Evolutionary conservation across 2,797 vertebrate genomes (phyloP).

Genomic region (Rhabdomys pumilio): DNA sequence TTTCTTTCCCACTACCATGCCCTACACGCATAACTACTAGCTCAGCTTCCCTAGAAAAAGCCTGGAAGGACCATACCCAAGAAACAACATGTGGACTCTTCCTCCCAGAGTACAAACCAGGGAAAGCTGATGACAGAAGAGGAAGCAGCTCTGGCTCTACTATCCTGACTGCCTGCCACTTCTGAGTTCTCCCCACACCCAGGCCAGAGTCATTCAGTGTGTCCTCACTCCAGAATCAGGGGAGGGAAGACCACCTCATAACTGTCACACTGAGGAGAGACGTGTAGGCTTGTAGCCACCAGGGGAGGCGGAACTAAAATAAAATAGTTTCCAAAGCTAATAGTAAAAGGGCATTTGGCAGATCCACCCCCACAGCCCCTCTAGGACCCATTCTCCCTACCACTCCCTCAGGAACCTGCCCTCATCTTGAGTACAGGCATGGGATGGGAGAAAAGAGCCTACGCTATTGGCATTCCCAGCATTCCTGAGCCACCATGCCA

Average conservation of each 20-base stretch:
- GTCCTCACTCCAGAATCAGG: background rate
- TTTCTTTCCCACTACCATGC: background rate
- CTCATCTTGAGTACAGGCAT: slow-evolving; percentile 62
- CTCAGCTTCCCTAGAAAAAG: background rate
- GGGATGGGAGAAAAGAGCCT: slow-evolving; percentile 69
- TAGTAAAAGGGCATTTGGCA: background rate
- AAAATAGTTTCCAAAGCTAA: background rate
- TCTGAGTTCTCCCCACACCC: background rate
- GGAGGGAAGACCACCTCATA: background rate
- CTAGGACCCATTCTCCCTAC: slow-evolving; percentile 7
- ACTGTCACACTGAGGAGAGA: background rate
- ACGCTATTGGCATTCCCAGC: slow-evolving; percentile 79
- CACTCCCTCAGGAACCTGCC: slow-evolving; percentile 68
- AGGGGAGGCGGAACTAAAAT: background rate
- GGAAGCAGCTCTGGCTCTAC: background rate
- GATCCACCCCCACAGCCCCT: background rate
- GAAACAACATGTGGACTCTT: background rate
- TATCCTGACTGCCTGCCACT: background rate
- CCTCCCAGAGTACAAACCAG: background rate
- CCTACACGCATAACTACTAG: background rate
- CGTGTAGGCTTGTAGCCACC: background rate
- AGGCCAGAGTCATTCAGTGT: background rate
- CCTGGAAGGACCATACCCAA: background rate
- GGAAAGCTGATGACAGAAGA: background rate
- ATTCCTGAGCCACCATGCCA: slow-evolving; percentile 80